These are phyloP conservation scores for Trematomus loennbergii DNA, from an alignment of 2,113 vertebrate species.

Conservation along the genomic window DNA sequence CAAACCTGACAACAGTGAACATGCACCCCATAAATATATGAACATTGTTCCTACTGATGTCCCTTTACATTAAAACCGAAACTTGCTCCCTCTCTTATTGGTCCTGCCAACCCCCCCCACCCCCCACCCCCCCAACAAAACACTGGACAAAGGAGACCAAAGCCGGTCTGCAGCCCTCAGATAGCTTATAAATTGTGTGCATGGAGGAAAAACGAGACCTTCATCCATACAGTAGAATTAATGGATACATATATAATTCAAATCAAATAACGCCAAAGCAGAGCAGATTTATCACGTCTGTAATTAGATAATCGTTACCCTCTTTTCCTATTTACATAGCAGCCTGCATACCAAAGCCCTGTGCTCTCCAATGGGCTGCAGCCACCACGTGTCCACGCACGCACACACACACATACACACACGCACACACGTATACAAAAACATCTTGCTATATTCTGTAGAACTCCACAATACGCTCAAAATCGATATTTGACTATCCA, in stretches of 20 bases:
- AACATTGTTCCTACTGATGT: conserved; percentile 49
- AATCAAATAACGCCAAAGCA: conserved; percentile 64
- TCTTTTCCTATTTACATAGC: conserved; percentile 58
- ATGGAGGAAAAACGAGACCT: conserved; percentile 8
- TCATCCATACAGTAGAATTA: conserved; percentile 39
- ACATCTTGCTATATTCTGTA: conserved; percentile 15
- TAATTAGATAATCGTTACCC: conserved; percentile 74
- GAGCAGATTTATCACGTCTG: conserved; percentile 55
- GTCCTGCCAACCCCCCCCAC: conserved; percentile 27
- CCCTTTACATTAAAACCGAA: conserved; percentile 56
- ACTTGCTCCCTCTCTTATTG: conserved; percentile 21
- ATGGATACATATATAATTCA: conserved; percentile 57
- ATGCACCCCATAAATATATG: conserved; percentile 48
- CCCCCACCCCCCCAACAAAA: conserved; percentile 43
- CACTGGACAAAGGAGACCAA: conserved; percentile 39
- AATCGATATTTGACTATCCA: conserved; percentile 12
- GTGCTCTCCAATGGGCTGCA: conserved; percentile 51
- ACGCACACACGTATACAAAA: conserved; percentile 5
- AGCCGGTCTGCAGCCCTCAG: conserved; percentile 15
- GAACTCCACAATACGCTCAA: conserved; percentile 18
- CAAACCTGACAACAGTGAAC: conserved; percentile 44
- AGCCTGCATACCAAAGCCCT: conserved; percentile 62
- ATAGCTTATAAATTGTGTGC: conserved; percentile 21
- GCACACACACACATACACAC: conserved; percentile 19
- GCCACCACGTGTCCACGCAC: conserved; percentile 39